Evolutionary conservation across 2,797 vertebrate species (phyloP).

Genomic region (Monodelphis domestica): DNA sequence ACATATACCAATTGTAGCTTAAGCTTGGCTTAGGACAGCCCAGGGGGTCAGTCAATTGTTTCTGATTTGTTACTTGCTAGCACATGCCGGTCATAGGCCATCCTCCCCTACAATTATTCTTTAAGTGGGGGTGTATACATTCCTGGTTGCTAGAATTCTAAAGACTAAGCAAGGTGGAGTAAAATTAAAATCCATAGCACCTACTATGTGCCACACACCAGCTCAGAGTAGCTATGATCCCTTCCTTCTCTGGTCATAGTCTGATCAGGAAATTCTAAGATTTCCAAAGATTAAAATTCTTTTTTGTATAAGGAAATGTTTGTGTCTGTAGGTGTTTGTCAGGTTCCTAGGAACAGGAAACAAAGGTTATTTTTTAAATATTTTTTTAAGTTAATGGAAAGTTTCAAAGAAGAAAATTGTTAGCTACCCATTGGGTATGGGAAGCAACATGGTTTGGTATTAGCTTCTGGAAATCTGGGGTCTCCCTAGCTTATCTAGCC

Average conservation of each 20-base stretch:
- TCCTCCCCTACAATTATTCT: no score
- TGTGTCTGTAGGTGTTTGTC: background rate
- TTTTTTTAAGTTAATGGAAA: background rate
- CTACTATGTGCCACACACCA: background rate
- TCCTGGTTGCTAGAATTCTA: no score
- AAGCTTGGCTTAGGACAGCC: no score
- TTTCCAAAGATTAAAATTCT: background rate
- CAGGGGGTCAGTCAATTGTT: no score
- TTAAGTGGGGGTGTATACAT: no score
- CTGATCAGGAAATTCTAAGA: background rate
- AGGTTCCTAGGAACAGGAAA: background rate
- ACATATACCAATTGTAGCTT: no score
- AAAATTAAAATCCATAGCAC: no score
- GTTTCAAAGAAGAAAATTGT: background rate
- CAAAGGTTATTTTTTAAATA: background rate
- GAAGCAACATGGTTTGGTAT: background rate
- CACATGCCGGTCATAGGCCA: no score
- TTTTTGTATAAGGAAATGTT: background rate
- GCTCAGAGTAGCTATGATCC: background rate
- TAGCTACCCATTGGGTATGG: background rate
- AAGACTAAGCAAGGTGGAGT: no score
- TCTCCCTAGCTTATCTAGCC: no score
- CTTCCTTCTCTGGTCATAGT: background rate
- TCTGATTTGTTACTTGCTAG: no score
- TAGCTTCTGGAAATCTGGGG: background rate